Base-by-base conservation (phyloP, 2,888 invertebrate species). In the Amiota communis region DNA sequence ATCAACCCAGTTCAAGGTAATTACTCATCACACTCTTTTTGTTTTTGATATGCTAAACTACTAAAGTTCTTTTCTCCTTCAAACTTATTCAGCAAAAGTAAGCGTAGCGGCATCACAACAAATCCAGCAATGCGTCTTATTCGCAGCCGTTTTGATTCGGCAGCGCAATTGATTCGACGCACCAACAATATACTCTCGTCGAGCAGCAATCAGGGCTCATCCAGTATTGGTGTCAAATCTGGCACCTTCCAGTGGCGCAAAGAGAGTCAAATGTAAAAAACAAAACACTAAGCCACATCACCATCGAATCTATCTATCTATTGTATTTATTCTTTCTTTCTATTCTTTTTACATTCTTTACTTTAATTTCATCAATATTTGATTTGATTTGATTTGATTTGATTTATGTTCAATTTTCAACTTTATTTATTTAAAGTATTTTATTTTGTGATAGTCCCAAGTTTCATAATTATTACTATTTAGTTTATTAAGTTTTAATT, bases 121-220 rank as follows among this genome's bases (percentile, higher is more conserved):
- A 96, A 96, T 87, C 96, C 96, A 13, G 96, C 96, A 72, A 93
- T 96, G 92, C 91, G 96, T 80, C 91, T 96, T 75, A 95, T 96
- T 78, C 89, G 90, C 71, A 90, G 89, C 72, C 89, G 90, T 69
- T 90, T 90, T 74, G 90, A 90, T 83, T 90, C 90, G 69, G 90
- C 90, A 17, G 90, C 90, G n/a, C 90, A 90, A 74, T 80, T 90
- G 8, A 90, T 90, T 73, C 85, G 90, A 23, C 86, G 90, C 77
- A 90, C 90, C 71, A 90, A 90, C 79, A 90, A 90, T 74, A 90
- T 90, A 79, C 82, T 90, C 56, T 88, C 88, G 51, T 89, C 88
- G 72, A 90, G 83, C 76, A 89, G 88, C 77, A 89, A 88, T 79
- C 90, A 90, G 80, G 90, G 90, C 73, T 90, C 90, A 15, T 90